phyloP scores from a whole-genome alignment of 2,797 vertebrate species.

The Emydoidea blandingii region DNA sequence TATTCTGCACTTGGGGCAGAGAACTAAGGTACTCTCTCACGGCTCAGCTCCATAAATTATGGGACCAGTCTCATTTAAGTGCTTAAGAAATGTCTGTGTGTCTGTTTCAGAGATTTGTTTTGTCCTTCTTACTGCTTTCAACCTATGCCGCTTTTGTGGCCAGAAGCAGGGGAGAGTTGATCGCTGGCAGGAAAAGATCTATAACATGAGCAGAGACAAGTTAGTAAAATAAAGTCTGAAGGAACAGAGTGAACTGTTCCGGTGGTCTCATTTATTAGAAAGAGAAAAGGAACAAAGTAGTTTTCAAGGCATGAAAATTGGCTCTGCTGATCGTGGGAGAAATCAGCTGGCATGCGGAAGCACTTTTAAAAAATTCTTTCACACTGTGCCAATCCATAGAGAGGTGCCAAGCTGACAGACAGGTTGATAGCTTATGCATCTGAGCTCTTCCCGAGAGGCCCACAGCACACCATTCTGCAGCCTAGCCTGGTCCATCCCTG shows the following conservation, averaged over 20 bases:
- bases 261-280: conserved; percentile 11
- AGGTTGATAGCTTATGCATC: neutral
- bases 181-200: neutral
- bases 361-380: neutral
- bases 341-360: neutral
- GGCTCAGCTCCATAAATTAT: conserved; percentile 13
- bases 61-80: neutral
- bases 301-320: neutral
- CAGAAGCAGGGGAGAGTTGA: neutral
- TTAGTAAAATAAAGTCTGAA: conserved; percentile 9
- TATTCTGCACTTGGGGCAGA: neutral
- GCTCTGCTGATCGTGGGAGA: neutral
- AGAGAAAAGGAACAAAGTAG: neutral
- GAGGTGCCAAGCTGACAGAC: neutral
- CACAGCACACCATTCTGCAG: neutral
- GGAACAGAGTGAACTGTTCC: neutral
- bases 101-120: neutral
- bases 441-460: neutral
- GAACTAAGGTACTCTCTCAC: neutral
- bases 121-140: neutral
- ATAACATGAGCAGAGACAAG: neutral
- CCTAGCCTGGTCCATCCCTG: neutral
- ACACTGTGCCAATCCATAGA: neutral
- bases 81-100: neutral
- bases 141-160: neutral